These are phyloP conservation scores for Drosophila ironensis DNA, from an alignment of 1,140 invertebrate species.

Conservation along the genomic window DNA sequence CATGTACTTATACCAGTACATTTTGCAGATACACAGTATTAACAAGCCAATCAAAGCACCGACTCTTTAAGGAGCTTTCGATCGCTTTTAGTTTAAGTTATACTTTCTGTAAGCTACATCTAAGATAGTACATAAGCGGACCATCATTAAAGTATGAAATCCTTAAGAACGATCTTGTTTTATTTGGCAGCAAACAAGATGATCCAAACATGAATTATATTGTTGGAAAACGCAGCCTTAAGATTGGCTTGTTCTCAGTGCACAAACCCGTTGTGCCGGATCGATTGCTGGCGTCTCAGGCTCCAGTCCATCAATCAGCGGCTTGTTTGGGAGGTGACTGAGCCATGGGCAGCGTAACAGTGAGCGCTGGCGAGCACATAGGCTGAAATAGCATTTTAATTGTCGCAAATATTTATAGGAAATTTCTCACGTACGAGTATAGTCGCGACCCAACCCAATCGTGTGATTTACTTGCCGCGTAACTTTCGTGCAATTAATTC, in stretches of 20 bases:
- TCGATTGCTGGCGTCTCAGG: conserved; percentile 46
- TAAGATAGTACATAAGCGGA: no score
- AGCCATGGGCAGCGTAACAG: conserved; percentile 16
- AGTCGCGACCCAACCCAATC: neutral
- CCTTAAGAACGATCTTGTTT: no score
- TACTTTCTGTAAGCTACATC: no score
- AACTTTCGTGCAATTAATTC: conserved; percentile 19
- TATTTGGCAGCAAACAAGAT: no score
- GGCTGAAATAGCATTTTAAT: conserved; percentile 45
- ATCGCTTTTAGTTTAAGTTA: no score
- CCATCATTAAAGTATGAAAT: no score
- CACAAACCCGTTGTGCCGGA: conserved; percentile 44
- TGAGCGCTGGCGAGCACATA: conserved; percentile 5
- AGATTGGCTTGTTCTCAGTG: conserved; percentile 11
- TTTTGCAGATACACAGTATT: no score
- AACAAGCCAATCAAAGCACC: no score
- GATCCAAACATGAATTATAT: no score
- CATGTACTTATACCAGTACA: no score
- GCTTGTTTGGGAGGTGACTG: conserved; percentile 40
- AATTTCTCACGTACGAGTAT: conserved; percentile 49
- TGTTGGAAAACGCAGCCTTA: no score
- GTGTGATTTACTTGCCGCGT: conserved; percentile 1
- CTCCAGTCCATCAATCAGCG: conserved; percentile 50
- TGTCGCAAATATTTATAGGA: conserved; percentile 50
- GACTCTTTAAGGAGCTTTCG: no score